phyloP scores from a whole-genome alignment of 2,888 invertebrate genomes.

The Oscheius sp. region DNA sequence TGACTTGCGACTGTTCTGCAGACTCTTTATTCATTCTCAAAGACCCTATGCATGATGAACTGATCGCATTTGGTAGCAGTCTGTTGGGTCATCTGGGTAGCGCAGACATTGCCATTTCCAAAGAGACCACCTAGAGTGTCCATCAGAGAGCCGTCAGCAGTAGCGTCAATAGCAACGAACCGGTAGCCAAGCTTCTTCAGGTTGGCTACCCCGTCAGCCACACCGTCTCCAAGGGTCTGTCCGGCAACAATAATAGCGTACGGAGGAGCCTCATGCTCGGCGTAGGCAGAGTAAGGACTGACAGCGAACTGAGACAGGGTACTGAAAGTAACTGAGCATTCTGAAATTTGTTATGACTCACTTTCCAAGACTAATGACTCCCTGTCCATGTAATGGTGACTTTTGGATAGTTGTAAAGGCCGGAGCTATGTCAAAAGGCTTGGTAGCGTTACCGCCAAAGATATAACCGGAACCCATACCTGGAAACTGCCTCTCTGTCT shows the following conservation, averaged over 20 bases:
- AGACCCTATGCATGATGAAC: slow-evolving; percentile 14
- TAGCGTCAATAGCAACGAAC: not conserved
- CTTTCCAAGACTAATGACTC: slow-evolving; percentile 1
- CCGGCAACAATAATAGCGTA: slow-evolving; percentile 12
- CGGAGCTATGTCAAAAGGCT: not conserved
- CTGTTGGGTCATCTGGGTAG: not conserved
- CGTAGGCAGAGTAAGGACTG: slow-evolving; percentile 7
- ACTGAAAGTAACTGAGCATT: not conserved
- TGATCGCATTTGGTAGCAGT: slow-evolving; percentile 12
- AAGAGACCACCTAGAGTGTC: not conserved
- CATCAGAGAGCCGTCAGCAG: slow-evolving; percentile 1
- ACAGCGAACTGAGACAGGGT: not conserved
- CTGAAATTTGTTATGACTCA: not conserved
- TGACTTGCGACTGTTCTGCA: too few relatives aligned
- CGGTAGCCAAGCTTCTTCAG: slow-evolving; percentile 8
- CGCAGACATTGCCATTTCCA: slow-evolving; percentile 11
- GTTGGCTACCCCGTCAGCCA: not conserved
- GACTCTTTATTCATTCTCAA: slow-evolving; percentile 3
- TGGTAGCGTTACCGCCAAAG: slow-evolving; percentile 24
- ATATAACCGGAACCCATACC: slow-evolving; percentile 17
- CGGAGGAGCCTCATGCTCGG: slow-evolving; percentile 25
- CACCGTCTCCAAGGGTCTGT: not conserved
- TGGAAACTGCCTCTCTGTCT: not conserved
- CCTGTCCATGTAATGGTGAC: not conserved
- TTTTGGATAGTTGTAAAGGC: slow-evolving; percentile 6